These are phyloP conservation scores for Cantharis lateralis DNA, from an alignment of 2,888 invertebrate species.

Conservation along the genomic window DNA sequence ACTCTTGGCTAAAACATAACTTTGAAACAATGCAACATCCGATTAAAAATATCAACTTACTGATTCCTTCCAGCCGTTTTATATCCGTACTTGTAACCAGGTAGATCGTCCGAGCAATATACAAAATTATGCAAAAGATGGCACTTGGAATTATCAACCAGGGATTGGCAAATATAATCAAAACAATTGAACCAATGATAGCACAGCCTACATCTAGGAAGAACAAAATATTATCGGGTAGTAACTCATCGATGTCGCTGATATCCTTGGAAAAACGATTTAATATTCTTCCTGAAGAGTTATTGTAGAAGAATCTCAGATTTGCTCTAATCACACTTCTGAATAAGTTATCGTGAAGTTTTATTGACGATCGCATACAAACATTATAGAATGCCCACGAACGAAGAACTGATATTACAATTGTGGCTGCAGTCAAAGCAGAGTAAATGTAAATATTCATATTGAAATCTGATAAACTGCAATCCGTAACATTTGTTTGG, in stretches of 20 bases:
- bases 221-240: constrained; percentile 56
- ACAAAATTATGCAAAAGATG: constrained; percentile 59
- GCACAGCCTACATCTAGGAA: background rate
- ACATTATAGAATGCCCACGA: constrained; percentile 69
- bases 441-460: constrained; percentile 44
- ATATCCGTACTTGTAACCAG: constrained; percentile 79
- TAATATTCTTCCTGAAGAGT: constrained; percentile 80
- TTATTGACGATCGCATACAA: constrained; percentile 76
- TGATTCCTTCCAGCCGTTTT: constrained; percentile 79
- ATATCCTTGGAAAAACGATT: constrained; percentile 92
- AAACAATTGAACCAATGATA: background rate
- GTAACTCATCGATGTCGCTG: constrained; percentile 69
- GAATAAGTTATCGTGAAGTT: constrained; percentile 85
- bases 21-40: constrained; percentile 82
- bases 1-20: constrained; percentile 55
- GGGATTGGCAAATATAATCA: background rate
- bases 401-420: constrained; percentile 58
- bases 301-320: constrained; percentile 87
- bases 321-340: constrained; percentile 77
- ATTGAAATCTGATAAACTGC: background rate
- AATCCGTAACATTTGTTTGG: background rate
- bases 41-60: constrained; percentile 72
- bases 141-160: background rate
- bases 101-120: constrained; percentile 75
- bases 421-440: constrained; percentile 59